phyloP scores from a whole-genome alignment of 2,888 invertebrate genomes.

The Oxystoma pomonae region DNA sequence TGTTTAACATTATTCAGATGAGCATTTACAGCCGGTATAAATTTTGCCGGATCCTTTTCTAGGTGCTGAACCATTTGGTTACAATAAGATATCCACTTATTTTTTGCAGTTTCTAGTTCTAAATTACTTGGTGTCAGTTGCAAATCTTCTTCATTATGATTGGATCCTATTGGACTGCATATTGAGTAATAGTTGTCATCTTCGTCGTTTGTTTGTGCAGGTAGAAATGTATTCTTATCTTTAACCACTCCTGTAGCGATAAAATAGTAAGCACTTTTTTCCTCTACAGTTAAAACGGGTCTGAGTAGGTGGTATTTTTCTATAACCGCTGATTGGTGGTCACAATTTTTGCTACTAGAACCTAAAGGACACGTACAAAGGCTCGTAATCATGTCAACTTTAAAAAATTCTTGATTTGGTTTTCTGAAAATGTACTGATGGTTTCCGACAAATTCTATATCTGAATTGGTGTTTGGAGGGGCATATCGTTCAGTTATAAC shows the following conservation, averaged over 20 bases:
- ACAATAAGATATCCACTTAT: slow-evolving; percentile 17
- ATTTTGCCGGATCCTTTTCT: slow-evolving; percentile 17
- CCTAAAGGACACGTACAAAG: slow-evolving; percentile 16
- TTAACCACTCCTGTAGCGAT: slow-evolving; percentile 12
- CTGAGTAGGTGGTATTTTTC: slow-evolving; percentile 5
- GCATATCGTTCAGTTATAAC: slow-evolving; percentile 13
- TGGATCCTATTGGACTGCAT: slow-evolving; percentile 2
- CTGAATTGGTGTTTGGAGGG: neutral
- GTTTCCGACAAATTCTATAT: slow-evolving; percentile 16
- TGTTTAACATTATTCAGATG: slow-evolving; percentile 16
- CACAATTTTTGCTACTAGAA: slow-evolving; percentile 11
- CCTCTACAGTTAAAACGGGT: slow-evolving; percentile 12
- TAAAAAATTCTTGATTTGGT: slow-evolving; percentile 10
- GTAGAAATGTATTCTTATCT: slow-evolving; percentile 13
- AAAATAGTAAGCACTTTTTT: slow-evolving; percentile 15
- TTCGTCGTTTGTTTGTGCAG: slow-evolving; percentile 2
- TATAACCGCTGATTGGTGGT: slow-evolving; percentile 12
- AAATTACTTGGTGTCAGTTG: neutral
- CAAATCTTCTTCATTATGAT: neutral
- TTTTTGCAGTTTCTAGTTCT: slow-evolving; percentile 10
- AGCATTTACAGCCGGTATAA: slow-evolving; percentile 16
- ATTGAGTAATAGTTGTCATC: slow-evolving; percentile 5
- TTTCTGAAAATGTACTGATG: slow-evolving; percentile 16
- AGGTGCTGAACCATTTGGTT: slow-evolving; percentile 14
- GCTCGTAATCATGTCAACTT: slow-evolving; percentile 17